Evolutionary conservation across 2,797 vertebrate genomes (phyloP).

Genomic region (Orestias chungarensis): DNA sequence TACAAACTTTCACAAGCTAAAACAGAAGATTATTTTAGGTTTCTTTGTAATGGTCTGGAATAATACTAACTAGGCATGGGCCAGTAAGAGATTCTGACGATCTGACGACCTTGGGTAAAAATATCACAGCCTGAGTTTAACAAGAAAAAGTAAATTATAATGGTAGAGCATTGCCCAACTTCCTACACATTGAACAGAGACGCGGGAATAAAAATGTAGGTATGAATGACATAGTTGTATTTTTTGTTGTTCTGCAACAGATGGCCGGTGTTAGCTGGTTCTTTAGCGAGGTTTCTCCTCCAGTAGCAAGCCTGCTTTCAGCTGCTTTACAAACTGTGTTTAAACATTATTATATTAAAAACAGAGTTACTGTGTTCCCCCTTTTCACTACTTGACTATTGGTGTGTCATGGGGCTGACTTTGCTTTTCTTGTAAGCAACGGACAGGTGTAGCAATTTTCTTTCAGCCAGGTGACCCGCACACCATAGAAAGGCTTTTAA

Average conservation of each 20-base stretch:
- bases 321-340: neutral
- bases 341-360: neutral
- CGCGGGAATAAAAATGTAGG: neutral
- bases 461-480: too few relatives aligned
- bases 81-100: neutral
- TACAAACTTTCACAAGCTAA: slow-evolving; percentile 36
- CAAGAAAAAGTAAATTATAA: neutral
- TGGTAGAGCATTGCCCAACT: neutral
- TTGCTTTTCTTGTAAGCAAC: neutral
- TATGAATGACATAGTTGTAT: too few relatives aligned
- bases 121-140: neutral
- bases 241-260: too few relatives aligned
- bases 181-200: neutral
- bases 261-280: too few relatives aligned
- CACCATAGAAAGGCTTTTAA: neutral
- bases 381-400: neutral
- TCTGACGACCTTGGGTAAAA: neutral
- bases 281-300: too few relatives aligned
- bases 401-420: neutral
- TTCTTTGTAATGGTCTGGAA: slow-evolving; percentile 28
- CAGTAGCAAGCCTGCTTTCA: too few relatives aligned
- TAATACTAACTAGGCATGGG: neutral
- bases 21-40: slow-evolving; percentile 47
- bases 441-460: too few relatives aligned
- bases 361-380: neutral